phyloP scores from a whole-genome alignment of 2,888 invertebrate genomes.

The Eumacrocentrus americanus region DNA sequence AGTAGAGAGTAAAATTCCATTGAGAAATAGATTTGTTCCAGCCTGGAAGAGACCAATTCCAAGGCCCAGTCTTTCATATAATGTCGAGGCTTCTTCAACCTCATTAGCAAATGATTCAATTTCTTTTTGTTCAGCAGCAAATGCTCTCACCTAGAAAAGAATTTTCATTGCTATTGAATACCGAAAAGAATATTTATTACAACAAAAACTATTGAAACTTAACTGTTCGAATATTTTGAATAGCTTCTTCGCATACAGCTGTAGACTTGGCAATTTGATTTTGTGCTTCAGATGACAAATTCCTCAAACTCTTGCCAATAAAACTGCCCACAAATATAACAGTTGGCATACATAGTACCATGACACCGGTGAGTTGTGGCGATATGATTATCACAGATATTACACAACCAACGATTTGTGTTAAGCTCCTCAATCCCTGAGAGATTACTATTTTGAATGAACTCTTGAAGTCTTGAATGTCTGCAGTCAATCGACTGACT shows the following conservation, averaged over 20 bases:
- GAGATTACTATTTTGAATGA: conserved; percentile 93
- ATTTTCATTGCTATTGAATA: not conserved
- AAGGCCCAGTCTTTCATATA: conserved; percentile 81
- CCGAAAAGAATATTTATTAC: not conserved
- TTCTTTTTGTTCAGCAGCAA: conserved; percentile 91
- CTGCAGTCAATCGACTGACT: conserved; percentile 87
- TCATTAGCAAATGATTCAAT: conserved; percentile 74
- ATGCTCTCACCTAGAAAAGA: conserved; percentile 69
- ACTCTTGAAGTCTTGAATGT: conserved; percentile 97
- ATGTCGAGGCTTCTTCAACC: conserved; percentile 72
- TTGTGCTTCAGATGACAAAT: conserved; percentile 80
- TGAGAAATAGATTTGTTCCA: conserved; percentile 83
- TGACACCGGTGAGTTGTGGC: conserved; percentile 85
- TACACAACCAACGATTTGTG: conserved; percentile 85
- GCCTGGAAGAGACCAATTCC: conserved; percentile 94
- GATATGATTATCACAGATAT: conserved; percentile 85
- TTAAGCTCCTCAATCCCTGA: conserved; percentile 84
- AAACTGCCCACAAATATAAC: conserved; percentile 85
- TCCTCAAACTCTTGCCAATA: conserved; percentile 79
- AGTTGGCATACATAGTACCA: conserved; percentile 83
- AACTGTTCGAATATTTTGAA: conserved; percentile 92
- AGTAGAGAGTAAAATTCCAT: conserved; percentile 85
- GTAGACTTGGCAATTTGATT: conserved; percentile 87
- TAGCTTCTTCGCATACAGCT: conserved; percentile 89
- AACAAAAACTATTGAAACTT: no score